These are phyloP conservation scores for Clanis bilineata DNA, from an alignment of 2,888 invertebrate species.

Conservation along the genomic window DNA sequence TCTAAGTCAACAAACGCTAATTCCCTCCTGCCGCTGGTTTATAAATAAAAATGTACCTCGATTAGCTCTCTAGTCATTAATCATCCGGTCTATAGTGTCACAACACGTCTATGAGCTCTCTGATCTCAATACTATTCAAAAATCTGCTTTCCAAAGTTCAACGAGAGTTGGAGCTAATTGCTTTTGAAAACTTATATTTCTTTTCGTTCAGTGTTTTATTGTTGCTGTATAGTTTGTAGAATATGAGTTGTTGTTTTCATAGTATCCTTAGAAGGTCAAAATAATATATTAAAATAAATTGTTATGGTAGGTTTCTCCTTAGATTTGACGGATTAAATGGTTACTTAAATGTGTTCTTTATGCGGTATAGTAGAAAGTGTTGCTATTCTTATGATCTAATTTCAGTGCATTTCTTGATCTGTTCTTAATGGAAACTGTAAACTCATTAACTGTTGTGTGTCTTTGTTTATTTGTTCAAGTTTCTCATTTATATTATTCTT, in stretches of 20 bases:
- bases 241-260: background rate
- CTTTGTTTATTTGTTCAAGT: background rate
- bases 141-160: constrained; percentile 47
- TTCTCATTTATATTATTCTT: background rate
- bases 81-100: constrained; percentile 70
- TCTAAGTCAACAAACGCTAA: constrained; percentile 57
- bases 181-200: constrained; percentile 47
- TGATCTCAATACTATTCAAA: constrained; percentile 63
- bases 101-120: constrained; percentile 65
- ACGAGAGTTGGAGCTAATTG: constrained; percentile 50
- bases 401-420: background rate
- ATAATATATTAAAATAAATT: background rate
- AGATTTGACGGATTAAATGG: too few species aligned
- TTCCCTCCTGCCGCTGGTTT: constrained; percentile 53
- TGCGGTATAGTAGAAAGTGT: background rate
- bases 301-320: too few species aligned
- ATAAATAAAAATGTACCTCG: constrained; percentile 64
- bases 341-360: too few species aligned
- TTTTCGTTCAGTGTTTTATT: constrained; percentile 28
- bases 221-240: background rate
- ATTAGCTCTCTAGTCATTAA: constrained; percentile 68
- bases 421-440: background rate
- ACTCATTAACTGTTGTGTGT: background rate
- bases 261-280: background rate
- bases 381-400: background rate